A percentile compares a stretch with the other conserved stretches of the same genome.
Conservation (phyloP, 2,113 vertebrate species). For the Xerus inauris region DNA sequence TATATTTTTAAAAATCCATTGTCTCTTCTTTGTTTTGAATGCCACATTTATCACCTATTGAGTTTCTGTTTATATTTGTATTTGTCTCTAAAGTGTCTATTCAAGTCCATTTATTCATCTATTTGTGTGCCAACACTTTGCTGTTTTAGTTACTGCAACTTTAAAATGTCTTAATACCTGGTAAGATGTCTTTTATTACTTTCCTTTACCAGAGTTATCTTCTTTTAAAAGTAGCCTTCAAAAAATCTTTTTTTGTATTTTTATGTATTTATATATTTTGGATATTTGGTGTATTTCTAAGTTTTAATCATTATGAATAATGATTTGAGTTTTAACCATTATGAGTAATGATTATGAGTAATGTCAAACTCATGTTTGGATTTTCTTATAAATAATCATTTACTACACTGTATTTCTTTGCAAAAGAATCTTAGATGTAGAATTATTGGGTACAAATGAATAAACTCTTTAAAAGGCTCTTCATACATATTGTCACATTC, state of each 20-base stretch:
- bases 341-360: too few relatives aligned
- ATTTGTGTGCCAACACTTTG: not conserved
- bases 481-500: not conserved
- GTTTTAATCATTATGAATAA: not conserved
- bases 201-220: not conserved
- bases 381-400: slow-evolving; percentile 2
- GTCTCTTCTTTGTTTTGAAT: not conserved
- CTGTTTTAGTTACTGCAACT: not conserved
- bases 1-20: not conserved
- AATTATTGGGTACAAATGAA: not conserved
- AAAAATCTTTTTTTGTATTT: not conserved
- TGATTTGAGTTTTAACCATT: too few relatives aligned
- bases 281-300: slow-evolving; percentile 23
- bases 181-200: not conserved
- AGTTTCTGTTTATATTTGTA: not conserved
- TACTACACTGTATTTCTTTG: not conserved
- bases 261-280: not conserved
- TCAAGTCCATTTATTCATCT: not conserved
- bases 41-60: not conserved
- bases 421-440: not conserved
- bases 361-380: not conserved
- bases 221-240: not conserved
- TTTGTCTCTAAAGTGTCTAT: not conserved
- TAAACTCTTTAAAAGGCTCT: not conserved
- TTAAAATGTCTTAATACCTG: not conserved